A percentile compares a stretch with the other conserved stretches of the same genome.
Conservation (phyloP, 2,113 vertebrate genomes). For the Cromileptes altivelis region DNA sequence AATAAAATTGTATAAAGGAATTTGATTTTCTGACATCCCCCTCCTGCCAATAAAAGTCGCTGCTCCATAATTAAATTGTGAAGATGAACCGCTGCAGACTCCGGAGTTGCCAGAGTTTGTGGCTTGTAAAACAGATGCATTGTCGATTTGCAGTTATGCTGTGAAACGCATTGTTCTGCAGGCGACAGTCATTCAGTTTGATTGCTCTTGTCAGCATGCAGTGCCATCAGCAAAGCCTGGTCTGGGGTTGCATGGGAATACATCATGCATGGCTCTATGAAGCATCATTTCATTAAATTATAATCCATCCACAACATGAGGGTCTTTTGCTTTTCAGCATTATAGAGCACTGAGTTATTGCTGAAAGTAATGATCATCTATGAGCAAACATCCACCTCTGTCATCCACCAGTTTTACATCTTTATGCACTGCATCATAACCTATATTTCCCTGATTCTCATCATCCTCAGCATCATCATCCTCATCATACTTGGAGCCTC, state of each 20-base stretch:
- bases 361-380: neutral
- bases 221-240: neutral
- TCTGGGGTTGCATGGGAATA: neutral
- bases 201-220: slow-evolving; percentile 4
- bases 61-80: slow-evolving; percentile 18
- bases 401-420: neutral
- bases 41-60: slow-evolving; percentile 16
- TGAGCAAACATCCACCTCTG: neutral
- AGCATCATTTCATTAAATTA: neutral
- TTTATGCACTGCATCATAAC: neutral
- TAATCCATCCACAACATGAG: neutral
- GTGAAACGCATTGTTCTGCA: slow-evolving; percentile 1
- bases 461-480: slow-evolving; percentile 1
- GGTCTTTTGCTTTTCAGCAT: neutral
- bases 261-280: neutral
- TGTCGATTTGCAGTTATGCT: neutral
- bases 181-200: slow-evolving; percentile 8
- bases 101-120: neutral
- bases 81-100: neutral
- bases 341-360: neutral
- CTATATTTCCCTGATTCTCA: neutral
- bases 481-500: slow-evolving; percentile 9
- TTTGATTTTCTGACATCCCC: slow-evolving; percentile 39
- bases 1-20: slow-evolving; percentile 30
- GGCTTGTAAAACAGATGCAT: neutral